Base-by-base conservation (phyloP, 1,140 invertebrate species). In the Rhynchophorus ferrugineus region DNA sequence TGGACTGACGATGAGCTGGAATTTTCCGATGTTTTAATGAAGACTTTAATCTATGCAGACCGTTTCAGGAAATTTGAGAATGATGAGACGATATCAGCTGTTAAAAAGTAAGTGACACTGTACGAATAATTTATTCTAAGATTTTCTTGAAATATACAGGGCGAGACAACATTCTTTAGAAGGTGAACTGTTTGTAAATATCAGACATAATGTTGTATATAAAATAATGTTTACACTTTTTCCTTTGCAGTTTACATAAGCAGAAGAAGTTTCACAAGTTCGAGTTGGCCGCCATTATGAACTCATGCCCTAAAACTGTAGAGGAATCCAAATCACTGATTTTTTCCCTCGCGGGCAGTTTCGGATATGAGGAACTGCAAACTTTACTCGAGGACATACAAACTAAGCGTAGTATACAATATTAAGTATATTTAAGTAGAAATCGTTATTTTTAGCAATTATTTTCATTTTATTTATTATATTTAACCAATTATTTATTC, bases 181-280 rank as follows among this genome's bases (percentile, higher is more conserved):
- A n/a, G n/a, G n/a, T n/a, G n/a, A n/a, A n/a, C n/a, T n/a, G n/a
- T n/a, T n/a, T n/a, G n/a, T n/a, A n/a, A n/a, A n/a, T n/a, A n/a
- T n/a, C n/a, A n/a, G n/a, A n/a, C n/a, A n/a, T n/a, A n/a, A n/a
- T n/a, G n/a, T n/a, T n/a, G n/a, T n/a, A n/a, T n/a, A n/a, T n/a
- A n/a, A n/a, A n/a, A n/a, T n/a, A n/a, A n/a, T n/a, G n/a, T n/a
- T n/a, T n/a, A n/a, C n/a, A n/a, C n/a, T n/a, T 29, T 43, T 45
- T 45, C 3, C 13, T 38, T 80, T 81, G 29, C 66, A 95, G 91
- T 72, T 78, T 95, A 48, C 71, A 96, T n/a, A 87, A 87, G 72
- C 87, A 90, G 66, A 98, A 96, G 65, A 95, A 96, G 67, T 72
- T 99, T 7, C 96, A 99, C 71, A 98, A 99, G 75, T 99, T 98